Evolutionary conservation across 1,140 invertebrate genomes (phyloP).

Genomic region (Trichonephila clavata): DNA sequence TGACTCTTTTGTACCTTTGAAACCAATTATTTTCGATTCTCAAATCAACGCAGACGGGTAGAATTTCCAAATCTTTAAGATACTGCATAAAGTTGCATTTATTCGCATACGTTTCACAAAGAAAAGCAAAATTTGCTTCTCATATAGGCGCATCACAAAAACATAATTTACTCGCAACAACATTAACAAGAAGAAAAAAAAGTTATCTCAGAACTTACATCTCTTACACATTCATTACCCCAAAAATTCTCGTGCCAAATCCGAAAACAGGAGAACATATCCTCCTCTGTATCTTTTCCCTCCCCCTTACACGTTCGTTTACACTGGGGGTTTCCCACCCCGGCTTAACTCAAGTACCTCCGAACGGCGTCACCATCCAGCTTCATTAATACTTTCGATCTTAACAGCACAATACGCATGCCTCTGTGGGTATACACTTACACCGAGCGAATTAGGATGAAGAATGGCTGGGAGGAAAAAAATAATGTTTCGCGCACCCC

Average conservation of each 20-base stretch:
- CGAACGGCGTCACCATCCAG: not conserved
- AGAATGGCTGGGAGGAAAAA: not conserved
- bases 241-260: not conserved
- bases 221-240: constrained; percentile 15
- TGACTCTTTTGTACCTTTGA: no score
- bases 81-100: not conserved
- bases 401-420: constrained; percentile 9
- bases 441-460: constrained; percentile 35
- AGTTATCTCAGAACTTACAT: not conserved
- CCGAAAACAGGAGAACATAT: constrained; percentile 34
- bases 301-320: not conserved
- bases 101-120: not conserved
- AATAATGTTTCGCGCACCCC: not conserved
- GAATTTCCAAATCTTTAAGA: not conserved
- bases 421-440: constrained; percentile 43
- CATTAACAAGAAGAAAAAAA: not conserved
- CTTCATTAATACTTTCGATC: constrained; percentile 20
- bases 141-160: not conserved
- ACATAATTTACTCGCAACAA: not conserved
- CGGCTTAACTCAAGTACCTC: constrained; percentile 13
- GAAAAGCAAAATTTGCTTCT: not conserved
- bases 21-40: no score
- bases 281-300: not conserved
- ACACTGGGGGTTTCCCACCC: constrained; percentile 19
- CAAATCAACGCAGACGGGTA: no score